phyloP scores from a whole-genome alignment of 2,888 invertebrate species.

The Coelopa pilipes region DNA sequence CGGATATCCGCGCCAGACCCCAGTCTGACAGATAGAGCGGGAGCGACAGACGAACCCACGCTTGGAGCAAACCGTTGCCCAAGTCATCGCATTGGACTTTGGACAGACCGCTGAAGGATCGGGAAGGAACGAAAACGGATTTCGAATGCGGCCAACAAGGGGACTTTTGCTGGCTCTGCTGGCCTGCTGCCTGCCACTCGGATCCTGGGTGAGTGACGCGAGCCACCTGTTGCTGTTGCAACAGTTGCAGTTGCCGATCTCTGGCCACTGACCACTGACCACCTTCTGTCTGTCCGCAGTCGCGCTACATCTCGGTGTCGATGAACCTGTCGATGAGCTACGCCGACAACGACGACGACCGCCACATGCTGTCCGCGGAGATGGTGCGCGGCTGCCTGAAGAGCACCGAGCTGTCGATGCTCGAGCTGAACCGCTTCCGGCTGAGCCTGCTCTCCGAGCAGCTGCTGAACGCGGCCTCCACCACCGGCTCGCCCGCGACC shows the following conservation, averaged over 20 bases:
- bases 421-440: conserved; percentile 55
- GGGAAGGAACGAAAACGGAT: background rate
- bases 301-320: conserved; percentile 52
- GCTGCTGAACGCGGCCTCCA: background rate
- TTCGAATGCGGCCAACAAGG: conserved; percentile 13
- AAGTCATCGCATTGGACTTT: too few species aligned
- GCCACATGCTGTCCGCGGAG: conserved; percentile 45
- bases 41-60: too few species aligned
- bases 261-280: too few species aligned
- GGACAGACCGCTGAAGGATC: background rate
- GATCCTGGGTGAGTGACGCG: conserved; percentile 47
- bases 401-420: conserved; percentile 58
- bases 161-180: conserved; percentile 15
- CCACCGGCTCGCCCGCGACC: background rate
- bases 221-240: background rate
- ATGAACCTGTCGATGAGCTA: conserved; percentile 52
- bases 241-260: background rate
- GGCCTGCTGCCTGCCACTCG: conserved; percentile 34
- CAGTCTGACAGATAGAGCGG: too few species aligned
- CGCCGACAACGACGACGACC: background rate
- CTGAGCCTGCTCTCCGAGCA: conserved; percentile 42
- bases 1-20: too few species aligned
- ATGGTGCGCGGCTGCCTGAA: conserved; percentile 55
- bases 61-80: too few species aligned
- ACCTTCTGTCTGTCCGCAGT: conserved; percentile 35